Percentiles rank a stretch among this genome's conserved stretches.
Conservation (phyloP, 23 tunicate species). For the Aplidium turbinatum region DNA sequence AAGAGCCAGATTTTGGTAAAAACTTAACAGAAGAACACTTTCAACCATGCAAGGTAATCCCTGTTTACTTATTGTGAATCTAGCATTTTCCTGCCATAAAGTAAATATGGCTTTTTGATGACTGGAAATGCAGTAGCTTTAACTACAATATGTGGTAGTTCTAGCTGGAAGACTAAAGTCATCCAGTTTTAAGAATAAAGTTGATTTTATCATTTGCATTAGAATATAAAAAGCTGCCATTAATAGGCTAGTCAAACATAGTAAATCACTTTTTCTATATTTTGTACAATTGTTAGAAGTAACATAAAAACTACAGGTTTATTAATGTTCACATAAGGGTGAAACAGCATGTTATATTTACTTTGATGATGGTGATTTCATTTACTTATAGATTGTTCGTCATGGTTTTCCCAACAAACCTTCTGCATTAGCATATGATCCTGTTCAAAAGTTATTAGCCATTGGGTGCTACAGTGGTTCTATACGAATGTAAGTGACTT, state of each 20-base stretch:
- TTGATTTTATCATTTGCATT: too few relatives aligned
- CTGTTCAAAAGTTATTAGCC: constrained; percentile 77
- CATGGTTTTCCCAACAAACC: constrained; percentile 84
- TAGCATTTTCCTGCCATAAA: neutral
- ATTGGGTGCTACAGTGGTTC: constrained; percentile 59
- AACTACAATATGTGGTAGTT: too few relatives aligned
- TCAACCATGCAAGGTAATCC: constrained; percentile 58
- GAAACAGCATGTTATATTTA: neutral
- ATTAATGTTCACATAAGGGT: neutral
- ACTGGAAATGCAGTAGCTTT: too few relatives aligned
- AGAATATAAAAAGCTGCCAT: neutral
- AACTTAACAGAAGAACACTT: constrained; percentile 57
- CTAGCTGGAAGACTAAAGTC: too few relatives aligned
- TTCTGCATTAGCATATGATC: constrained; percentile 70
- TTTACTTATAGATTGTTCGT: constrained; percentile 46
- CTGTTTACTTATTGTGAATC: too few relatives aligned
- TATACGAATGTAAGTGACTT: constrained; percentile 50
- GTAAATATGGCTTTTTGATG: neutral
- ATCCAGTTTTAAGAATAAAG: too few relatives aligned
- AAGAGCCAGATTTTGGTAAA: constrained; percentile 48
- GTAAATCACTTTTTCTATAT: neutral
- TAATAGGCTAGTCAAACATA: neutral
- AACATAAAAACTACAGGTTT: too few relatives aligned
- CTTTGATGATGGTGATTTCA: neutral
- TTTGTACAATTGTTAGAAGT: too few relatives aligned